Conservation (phyloP, 2,113 vertebrate genomes). For the Trinectes maculatus region DNA sequence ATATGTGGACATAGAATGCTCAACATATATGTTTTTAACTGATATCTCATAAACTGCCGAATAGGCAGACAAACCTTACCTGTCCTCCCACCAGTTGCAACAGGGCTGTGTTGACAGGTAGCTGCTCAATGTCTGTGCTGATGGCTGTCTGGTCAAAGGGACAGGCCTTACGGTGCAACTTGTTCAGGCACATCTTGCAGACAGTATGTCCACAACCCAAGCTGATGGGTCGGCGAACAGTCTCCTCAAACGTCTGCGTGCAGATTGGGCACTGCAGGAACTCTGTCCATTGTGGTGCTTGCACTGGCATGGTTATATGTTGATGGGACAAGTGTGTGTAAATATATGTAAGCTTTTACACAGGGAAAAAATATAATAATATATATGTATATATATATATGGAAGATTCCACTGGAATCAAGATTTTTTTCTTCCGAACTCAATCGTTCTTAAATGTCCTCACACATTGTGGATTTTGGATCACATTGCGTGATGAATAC, state of each 20-base stretch:
- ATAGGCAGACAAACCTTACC: slow-evolving; percentile 76
- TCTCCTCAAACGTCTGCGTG: slow-evolving; percentile 98
- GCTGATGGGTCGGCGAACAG: slow-evolving; percentile 96
- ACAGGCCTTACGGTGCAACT: slow-evolving; percentile 98
- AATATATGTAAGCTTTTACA: slow-evolving; percentile 80
- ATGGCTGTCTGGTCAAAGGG: slow-evolving; percentile 99
- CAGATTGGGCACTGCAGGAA: slow-evolving; percentile 99
- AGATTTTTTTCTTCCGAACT: slow-evolving; percentile 82
- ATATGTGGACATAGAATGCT: neutral
- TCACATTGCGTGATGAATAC: slow-evolving; percentile 97
- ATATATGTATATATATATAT: slow-evolving; percentile 62
- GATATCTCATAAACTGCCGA: neutral
- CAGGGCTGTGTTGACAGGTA: slow-evolving; percentile 96
- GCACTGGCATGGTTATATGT: slow-evolving; percentile 95
- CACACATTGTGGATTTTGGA: slow-evolving; percentile 93
- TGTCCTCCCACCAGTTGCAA: slow-evolving; percentile 96
- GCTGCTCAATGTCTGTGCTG: slow-evolving; percentile 96
- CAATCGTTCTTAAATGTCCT: slow-evolving; percentile 90
- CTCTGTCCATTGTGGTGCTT: slow-evolving; percentile 99
- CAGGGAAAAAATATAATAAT: slow-evolving; percentile 81
- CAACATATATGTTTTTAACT: neutral
- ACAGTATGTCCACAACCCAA: slow-evolving; percentile 98
- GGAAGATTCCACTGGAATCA: slow-evolving; percentile 99
- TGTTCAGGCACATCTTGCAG: slow-evolving; percentile 99
- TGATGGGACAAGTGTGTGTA: slow-evolving; percentile 75